These are phyloP conservation scores for Drosophila sp. DNA, from an alignment of 1,140 invertebrate species.

Conservation along the genomic window DNA sequence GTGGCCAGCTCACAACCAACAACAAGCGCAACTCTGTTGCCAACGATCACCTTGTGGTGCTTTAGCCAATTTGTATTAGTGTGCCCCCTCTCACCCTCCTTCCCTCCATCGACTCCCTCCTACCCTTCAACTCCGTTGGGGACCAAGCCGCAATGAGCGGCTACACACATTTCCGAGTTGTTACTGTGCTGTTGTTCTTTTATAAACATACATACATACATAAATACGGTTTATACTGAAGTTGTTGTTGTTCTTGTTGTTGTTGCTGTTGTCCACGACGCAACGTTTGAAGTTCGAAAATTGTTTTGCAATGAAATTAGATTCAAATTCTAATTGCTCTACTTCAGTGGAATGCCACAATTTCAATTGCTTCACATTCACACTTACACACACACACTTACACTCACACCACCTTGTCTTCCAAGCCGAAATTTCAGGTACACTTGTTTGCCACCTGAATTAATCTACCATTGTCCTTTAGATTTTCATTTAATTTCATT, in stretches of 20 bases:
- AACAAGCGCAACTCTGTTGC: slow-evolving; percentile 24
- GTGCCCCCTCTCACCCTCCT: slow-evolving; percentile 1
- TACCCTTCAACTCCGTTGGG: slow-evolving; percentile 1
- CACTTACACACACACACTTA: background rate
- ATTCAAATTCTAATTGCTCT: slow-evolving; percentile 67
- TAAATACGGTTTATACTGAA: background rate
- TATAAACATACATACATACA: background rate
- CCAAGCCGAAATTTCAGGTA: background rate
- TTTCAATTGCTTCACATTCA: slow-evolving; percentile 15
- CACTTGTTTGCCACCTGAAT: slow-evolving; percentile 14
- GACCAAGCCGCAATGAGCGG: slow-evolving; percentile 61
- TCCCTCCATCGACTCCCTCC: background rate
- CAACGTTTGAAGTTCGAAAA: slow-evolving; percentile 66
- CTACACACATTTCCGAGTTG: slow-evolving; percentile 62
- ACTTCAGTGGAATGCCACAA: slow-evolving; percentile 38
- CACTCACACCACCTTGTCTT: background rate
- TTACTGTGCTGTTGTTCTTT: slow-evolving; percentile 48
- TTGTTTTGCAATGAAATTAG: slow-evolving; percentile 80
- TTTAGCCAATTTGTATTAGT: slow-evolving; percentile 67
- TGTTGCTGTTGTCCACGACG: slow-evolving; percentile 41
- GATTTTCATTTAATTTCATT: slow-evolving; percentile 36
- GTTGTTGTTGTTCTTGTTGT: slow-evolving; percentile 4
- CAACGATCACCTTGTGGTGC: slow-evolving; percentile 62
- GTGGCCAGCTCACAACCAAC: slow-evolving; percentile 53
- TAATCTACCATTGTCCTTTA: slow-evolving; percentile 1